These are phyloP conservation scores for Cydia amplana DNA, from an alignment of 1,140 invertebrate species.

Conservation along the genomic window DNA sequence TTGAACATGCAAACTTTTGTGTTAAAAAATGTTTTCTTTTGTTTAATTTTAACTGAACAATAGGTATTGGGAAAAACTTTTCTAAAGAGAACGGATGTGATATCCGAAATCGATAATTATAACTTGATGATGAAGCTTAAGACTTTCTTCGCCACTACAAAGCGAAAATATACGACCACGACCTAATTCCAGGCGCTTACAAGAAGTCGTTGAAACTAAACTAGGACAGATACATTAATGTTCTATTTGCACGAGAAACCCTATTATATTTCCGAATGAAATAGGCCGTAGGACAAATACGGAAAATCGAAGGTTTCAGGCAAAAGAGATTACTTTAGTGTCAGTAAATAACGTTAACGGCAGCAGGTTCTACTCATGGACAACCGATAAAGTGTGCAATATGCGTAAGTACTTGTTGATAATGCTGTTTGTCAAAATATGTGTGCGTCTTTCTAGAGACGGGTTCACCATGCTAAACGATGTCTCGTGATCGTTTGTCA, in stretches of 20 bases:
- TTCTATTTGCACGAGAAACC: constrained; percentile 20
- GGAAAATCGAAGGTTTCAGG: no score
- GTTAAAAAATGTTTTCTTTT: neutral
- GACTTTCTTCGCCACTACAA: constrained; percentile 8
- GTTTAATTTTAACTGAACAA: neutral
- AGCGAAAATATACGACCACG: constrained; percentile 23
- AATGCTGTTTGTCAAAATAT: no score
- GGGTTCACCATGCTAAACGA: constrained; percentile 17
- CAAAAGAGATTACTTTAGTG: no score
- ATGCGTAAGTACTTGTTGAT: no score
- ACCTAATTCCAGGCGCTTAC: constrained; percentile 10
- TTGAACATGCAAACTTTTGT: constrained; percentile 1
- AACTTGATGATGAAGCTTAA: neutral
- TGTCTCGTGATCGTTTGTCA: constrained; percentile 3
- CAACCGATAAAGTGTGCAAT: no score
- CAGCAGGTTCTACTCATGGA: no score
- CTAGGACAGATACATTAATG: constrained; percentile 25
- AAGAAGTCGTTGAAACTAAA: constrained; percentile 30
- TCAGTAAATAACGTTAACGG: no score
- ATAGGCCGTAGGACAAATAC: neutral
- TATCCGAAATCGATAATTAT: no score
- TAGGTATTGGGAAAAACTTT: no score
- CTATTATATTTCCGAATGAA: neutral
- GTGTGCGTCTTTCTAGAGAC: neutral
- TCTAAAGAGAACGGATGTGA: no score